Conservation (phyloP, 2,113 vertebrate species). For the Hirundichthys speculiger region DNA sequence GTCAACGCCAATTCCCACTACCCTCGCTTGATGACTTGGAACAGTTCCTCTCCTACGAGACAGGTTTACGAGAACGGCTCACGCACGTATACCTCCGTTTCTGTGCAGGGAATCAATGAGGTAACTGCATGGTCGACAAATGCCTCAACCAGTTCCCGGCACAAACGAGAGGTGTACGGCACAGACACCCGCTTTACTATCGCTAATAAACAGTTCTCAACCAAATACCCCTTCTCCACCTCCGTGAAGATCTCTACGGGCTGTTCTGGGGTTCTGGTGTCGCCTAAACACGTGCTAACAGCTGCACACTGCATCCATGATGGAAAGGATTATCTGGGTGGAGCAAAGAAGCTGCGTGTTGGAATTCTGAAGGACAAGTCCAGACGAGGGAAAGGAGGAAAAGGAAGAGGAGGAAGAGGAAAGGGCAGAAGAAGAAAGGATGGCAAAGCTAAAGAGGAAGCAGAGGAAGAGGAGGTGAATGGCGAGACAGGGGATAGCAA, state of each 20-base stretch:
- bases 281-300: conserved; percentile 92
- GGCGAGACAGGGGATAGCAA: conserved; percentile 61
- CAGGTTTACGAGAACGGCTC: conserved; percentile 93
- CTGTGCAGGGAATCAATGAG: conserved; percentile 76
- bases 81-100: conserved; percentile 88
- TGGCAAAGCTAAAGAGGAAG: conserved; percentile 68
- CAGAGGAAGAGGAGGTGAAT: conserved; percentile 52
- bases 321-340: conserved; percentile 89
- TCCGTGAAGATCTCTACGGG: conserved; percentile 95
- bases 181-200: conserved; percentile 95
- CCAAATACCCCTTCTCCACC: conserved; percentile 92
- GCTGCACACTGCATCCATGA: conserved; percentile 95
- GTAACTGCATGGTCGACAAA: conserved; percentile 42
- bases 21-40: conserved; percentile 87
- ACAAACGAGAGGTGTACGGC: conserved; percentile 91
- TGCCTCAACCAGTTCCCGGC: conserved; percentile 59
- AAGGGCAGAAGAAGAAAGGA: conserved; percentile 72
- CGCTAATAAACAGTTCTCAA: conserved; percentile 88
- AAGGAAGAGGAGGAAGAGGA: conserved; percentile 68
- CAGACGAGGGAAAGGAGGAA: conserved; percentile 76
- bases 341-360: conserved; percentile 88
- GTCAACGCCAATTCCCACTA: conserved; percentile 83
- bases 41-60: conserved; percentile 91
- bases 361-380: conserved; percentile 88
- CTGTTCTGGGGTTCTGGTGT: conserved; percentile 92